Percentiles rank a stretch among this genome's conserved stretches.
Conservation (phyloP, 2,888 invertebrate species). For the Elmis aenea region DNA sequence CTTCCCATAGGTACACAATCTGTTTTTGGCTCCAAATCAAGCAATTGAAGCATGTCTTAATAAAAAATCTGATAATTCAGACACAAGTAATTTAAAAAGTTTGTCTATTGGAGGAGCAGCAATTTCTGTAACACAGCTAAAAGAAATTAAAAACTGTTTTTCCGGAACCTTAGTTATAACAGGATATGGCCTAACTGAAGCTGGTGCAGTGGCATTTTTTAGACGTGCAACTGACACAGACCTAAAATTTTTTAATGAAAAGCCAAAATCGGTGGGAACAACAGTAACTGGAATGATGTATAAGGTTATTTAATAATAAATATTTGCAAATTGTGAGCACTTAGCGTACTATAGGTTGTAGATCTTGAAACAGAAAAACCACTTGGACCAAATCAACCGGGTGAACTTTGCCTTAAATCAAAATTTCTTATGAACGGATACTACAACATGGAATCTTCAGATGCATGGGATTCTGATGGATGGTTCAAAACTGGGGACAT, state of each 20-base stretch:
- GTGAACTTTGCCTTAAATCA: constrained; percentile 52
- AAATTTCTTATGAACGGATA: constrained; percentile 44
- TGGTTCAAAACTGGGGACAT: constrained; percentile 53
- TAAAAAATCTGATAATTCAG: constrained; percentile 35
- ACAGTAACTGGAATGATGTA: constrained; percentile 30
- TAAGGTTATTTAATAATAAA: constrained; percentile 26
- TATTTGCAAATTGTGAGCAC: neutral
- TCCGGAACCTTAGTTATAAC: constrained; percentile 36
- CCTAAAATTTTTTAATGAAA: constrained; percentile 27
- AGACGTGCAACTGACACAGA: constrained; percentile 31
- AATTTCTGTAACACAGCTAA: constrained; percentile 27
- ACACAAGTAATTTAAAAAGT: constrained; percentile 32
- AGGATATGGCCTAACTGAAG: constrained; percentile 40
- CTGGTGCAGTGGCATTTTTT: constrained; percentile 30
- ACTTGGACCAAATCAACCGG: constrained; percentile 46
- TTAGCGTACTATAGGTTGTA: constrained; percentile 43
- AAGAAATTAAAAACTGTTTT: constrained; percentile 33
- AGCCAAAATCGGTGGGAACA: constrained; percentile 33
- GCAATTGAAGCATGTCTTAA: constrained; percentile 28
- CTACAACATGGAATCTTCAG: constrained; percentile 46
- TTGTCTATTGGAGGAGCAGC: constrained; percentile 34
- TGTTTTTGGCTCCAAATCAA: constrained; percentile 30
- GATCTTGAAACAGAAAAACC: constrained; percentile 45
- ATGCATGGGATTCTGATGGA: constrained; percentile 44
- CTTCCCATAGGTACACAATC: too few relatives aligned